Base-by-base conservation (phyloP, 2,888 invertebrate genomes). In the Gymnoscelis rufifasciata region DNA sequence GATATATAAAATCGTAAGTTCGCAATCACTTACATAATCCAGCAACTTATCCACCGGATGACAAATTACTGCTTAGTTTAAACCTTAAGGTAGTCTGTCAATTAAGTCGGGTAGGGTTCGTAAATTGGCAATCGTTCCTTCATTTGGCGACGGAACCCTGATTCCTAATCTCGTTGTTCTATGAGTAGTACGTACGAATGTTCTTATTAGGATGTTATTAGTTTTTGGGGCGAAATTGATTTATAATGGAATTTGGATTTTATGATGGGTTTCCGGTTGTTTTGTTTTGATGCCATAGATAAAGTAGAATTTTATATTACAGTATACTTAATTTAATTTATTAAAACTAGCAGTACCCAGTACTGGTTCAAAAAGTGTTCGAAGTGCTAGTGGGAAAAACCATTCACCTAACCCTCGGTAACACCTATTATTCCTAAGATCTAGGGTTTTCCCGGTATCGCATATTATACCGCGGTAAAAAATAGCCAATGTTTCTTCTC, bases 91-190 rank as follows among this genome's bases (percentile, higher is more conserved):
- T 83, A 82, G 81, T 83, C 82, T 82, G 71, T 76, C 83, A 84
- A 87, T 88, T 84, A 84, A 79, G 77, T 71, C 71, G 66, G 83
- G 78, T 82, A 76, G 83, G 84, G 83, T 74, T 77, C 71, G 73
- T 74, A 83, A 86, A 87, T 88, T 88, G 87, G 79, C 86, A 86
- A 87, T 87, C 84, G 80, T 83, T 83, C 68, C 78, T 70, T 74
- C 76, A 74, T 83, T 83, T 83, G 79, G 82, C 74, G 80, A 74
- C 71, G 69, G 36, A 41, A 27, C 19, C 65, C 71, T 78, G 75
- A 73, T 75, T 71, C 68, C 70, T 80, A 80, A 83, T 79, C 76
- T 71, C 71, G 71, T 68, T 68, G 47, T 44, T 41, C 14, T 35
- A 40, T 30, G 33, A 36, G 38, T 44, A 48, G 48, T 45, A 43